Evolutionary conservation across 2,113 vertebrate species (phyloP), one percentile per base, ranked within the genome.

Genomic region (Henicopernis longicauda): DNA sequence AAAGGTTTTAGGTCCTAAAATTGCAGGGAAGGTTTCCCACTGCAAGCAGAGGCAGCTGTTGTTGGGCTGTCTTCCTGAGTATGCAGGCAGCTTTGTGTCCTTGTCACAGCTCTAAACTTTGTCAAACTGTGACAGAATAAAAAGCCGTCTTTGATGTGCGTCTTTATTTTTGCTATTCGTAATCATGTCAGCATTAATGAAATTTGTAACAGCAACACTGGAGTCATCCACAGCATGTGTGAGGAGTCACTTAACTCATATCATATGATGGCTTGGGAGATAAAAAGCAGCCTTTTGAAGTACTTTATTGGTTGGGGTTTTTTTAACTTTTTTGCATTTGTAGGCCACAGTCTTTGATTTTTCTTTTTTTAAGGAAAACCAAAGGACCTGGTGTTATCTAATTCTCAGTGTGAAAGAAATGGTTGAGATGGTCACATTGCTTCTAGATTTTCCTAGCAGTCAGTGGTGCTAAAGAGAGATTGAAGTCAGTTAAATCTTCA

Each of bases 141-240:
- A 89, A 73, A 89, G 45, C 9, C 32, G 38, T 50, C 63, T 93
- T 86, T 93, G 85, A 88, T 89, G 57, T 86, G 45, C 82, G 49
- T 92, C 89, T 87, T 89, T 86, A 72, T 61, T 93, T 92, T 97
- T 97, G 36, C 65, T 82, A 45, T 82, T 87, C 38, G 34, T 82
- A 95, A 80, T 84, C 5, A 1, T 76, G 44, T 94, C 54, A 89
- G 57, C 45, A 54, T 92, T 94, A 89, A 69, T 45, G n/a, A 91
- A 79, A 95, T 95, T 61, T 94, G 40, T 93, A 95, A 66, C 50
- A 76, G 49, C 74, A 85, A 4, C 25, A 26, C 34, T 89, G 86
- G 73, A 94, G 69, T 84, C 58, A 76, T 89, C 57, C 23, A 16
- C 69, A 82, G 57, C 65, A 49, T 62, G 34, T 85, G 62, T 85